Evolutionary conservation across 92 coral and sea anemone genomes (phyloP).

Genomic region (Muricea muricata): DNA sequence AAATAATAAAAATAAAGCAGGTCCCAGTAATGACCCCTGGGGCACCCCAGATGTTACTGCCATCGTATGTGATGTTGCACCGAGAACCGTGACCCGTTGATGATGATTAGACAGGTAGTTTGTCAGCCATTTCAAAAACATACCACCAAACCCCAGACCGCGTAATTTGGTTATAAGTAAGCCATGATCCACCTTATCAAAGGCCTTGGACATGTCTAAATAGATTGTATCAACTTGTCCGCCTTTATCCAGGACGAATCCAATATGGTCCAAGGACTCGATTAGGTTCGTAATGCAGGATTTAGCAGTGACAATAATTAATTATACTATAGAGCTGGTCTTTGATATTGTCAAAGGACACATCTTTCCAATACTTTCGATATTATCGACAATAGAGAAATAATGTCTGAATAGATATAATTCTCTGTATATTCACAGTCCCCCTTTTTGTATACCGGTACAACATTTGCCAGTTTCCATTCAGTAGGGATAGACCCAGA

Average conservation of each 20-base stretch:
- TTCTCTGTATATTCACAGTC: background rate
- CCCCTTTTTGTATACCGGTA: background rate
- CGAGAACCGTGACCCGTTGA: slow-evolving; percentile 56
- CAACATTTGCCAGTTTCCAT: slow-evolving; percentile 27
- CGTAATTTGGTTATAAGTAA: slow-evolving; percentile 29
- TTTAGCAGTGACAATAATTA: slow-evolving; percentile 29
- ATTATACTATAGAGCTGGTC: slow-evolving; percentile 44
- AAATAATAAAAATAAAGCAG: slow-evolving; percentile 48
- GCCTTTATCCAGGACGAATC: background rate
- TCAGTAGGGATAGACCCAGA: slow-evolving; percentile 46
- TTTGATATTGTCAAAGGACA: slow-evolving; percentile 50
- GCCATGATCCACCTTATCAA: slow-evolving; percentile 56
- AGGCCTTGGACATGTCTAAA: slow-evolving; percentile 34
- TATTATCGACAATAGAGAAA: slow-evolving; percentile 54
- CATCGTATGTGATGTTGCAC: slow-evolving; percentile 38
- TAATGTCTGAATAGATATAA: slow-evolving; percentile 16
- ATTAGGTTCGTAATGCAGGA: slow-evolving; percentile 44
- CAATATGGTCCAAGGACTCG: background rate
- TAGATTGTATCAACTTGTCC: background rate
- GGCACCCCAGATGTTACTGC: slow-evolving; percentile 61
- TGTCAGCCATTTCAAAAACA: background rate
- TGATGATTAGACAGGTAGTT: slow-evolving; percentile 49
- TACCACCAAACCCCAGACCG: slow-evolving; percentile 47
- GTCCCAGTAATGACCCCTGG: slow-evolving; percentile 61
- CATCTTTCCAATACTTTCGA: slow-evolving; percentile 38